These are phyloP conservation scores for Lontra canadensis DNA, from an alignment of 2,113 vertebrate genomes.

Conservation along the genomic window DNA sequence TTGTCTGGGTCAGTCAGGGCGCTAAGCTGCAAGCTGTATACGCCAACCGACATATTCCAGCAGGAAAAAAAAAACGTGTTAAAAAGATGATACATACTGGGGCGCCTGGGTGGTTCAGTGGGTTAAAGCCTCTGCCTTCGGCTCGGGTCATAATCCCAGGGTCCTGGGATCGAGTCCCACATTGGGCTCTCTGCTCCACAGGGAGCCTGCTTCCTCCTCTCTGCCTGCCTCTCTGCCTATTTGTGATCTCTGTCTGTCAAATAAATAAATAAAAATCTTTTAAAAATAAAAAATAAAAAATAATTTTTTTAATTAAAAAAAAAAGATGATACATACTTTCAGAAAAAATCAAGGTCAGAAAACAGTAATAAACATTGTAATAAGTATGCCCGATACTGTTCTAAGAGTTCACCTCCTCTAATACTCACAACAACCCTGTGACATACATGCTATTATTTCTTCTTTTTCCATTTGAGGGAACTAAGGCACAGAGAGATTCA, in stretches of 20 bases:
- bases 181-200: too few relatives aligned
- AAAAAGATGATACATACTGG: neutral
- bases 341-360: neutral
- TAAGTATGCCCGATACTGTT: neutral
- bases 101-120: too few relatives aligned
- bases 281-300: too few relatives aligned
- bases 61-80: neutral
- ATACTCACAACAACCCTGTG: neutral
- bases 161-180: too few relatives aligned
- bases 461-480: neutral
- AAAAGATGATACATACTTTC: neutral
- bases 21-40: neutral
- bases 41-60: neutral
- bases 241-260: too few relatives aligned
- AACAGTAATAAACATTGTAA: neutral
- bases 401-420: neutral
- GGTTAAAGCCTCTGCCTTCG: too few relatives aligned
- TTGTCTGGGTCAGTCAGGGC: neutral
- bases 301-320: neutral
- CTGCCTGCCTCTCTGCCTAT: too few relatives aligned
- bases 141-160: too few relatives aligned
- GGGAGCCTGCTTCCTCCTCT: too few relatives aligned
- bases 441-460: neutral
- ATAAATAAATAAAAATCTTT: too few relatives aligned
- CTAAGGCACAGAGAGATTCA: neutral